Evolutionary conservation across 2,797 vertebrate species (phyloP), one percentile per base, ranked within the genome.

Genomic region (Coendou prehensilis): DNA sequence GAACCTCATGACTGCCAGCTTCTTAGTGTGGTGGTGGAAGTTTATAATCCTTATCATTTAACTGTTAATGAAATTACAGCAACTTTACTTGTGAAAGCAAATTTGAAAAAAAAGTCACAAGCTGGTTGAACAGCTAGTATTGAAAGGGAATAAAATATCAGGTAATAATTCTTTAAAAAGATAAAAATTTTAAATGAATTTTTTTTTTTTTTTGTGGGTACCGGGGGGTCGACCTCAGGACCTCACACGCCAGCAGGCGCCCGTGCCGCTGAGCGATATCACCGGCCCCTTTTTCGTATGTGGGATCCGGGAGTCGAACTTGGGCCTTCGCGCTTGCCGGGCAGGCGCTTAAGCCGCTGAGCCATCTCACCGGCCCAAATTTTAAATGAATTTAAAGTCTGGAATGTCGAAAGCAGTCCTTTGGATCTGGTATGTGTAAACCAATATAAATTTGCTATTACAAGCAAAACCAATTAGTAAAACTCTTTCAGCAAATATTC

Each of bases 91-190:
- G 71, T 47, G 59, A 71, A 82, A 76, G 85, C 30, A 63, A 79
- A 50, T 20, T 71, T 45, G 41, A 47, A 81, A 93, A 87, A 37
- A 95, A 89, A 92, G 47, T 23, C 64, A 33, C 75, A 28, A 33
- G n/a, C 41, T 82, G 76, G 87, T 71, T 95, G 37, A 93, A 76
- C 71, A 92, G 56, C 85, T 95, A 71, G 64, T 92, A 61, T 50
- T 81, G 41, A 82, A 89, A 95, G 11, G 11, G n/a, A 64, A 90
- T 90, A 79, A 80, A 92, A 87, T 90, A 15, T 67, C 30, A 82
- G 64, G 15, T 87, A 63, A 56, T 50, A 56, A 23, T 79, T 84
- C 63, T 87, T 76, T 73, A 54, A 85, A 91, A 90, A 81, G 30
- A 59, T 59, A 61, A 87, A 57, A 33, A 59, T 22, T 69, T 93